Percentiles rank a stretch among this genome's conserved stretches.
Conservation (phyloP, 2,797 vertebrate genomes). For the Acridotheres tristis region DNA sequence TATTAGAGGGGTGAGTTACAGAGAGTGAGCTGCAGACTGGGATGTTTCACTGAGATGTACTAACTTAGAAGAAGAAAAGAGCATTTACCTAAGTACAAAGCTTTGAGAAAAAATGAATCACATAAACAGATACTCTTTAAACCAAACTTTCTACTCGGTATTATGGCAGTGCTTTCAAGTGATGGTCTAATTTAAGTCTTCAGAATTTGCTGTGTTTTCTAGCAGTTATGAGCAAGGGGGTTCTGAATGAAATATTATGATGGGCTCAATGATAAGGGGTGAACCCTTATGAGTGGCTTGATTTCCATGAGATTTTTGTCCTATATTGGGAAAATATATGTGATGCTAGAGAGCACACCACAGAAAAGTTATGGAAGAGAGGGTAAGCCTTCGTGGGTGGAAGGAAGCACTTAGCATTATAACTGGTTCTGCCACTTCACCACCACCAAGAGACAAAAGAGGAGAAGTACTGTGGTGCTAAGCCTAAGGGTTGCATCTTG, state of each 20-base stretch:
- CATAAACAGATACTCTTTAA: slow-evolving; percentile 37
- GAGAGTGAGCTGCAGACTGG: slow-evolving; percentile 7
- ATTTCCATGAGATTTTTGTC: neutral
- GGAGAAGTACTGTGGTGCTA: neutral
- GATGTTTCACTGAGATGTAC: neutral
- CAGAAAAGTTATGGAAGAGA: neutral
- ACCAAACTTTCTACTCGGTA: neutral
- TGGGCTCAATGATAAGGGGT: neutral
- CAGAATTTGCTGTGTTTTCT: slow-evolving; percentile 11
- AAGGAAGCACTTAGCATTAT: neutral
- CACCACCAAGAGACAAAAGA: neutral
- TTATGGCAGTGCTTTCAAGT: neutral
- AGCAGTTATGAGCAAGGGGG: neutral
- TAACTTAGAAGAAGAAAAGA: slow-evolving; percentile 40
- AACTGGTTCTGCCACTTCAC: neutral
- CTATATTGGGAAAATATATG: neutral
- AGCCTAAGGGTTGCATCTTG: neutral
- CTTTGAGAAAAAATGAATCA: slow-evolving; percentile 1
- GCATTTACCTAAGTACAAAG: slow-evolving; percentile 11
- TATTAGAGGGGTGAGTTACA: slow-evolving; percentile 29
- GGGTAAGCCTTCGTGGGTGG: neutral
- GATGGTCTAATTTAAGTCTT: slow-evolving; percentile 3
- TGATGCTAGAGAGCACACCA: neutral
- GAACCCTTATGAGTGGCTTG: neutral
- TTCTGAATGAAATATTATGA: neutral